Conservation (phyloP, 2,797 vertebrate species). For the Acipenser transmontanus region DNA sequence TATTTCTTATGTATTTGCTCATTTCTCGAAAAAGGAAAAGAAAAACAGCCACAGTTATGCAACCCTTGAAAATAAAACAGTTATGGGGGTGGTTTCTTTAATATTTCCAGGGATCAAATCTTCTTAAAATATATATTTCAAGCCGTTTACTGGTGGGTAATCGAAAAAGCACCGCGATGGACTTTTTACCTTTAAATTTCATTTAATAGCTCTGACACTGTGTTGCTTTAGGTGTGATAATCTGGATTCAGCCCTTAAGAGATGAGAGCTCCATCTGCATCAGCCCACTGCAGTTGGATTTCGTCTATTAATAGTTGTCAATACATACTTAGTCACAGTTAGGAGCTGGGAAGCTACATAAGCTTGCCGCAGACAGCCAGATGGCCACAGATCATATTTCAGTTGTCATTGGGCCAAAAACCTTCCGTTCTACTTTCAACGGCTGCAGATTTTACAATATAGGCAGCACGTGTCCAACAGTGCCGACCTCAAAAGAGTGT, state of each 20-base stretch:
- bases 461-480: no score
- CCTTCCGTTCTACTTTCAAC: no score
- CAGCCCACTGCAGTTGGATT: slow-evolving; percentile 51
- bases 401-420: no score
- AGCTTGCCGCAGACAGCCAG: slow-evolving; percentile 46
- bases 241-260: slow-evolving; percentile 42
- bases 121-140: background rate
- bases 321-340: slow-evolving; percentile 46
- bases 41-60: no score
- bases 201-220: slow-evolving; percentile 31
- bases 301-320: slow-evolving; percentile 58
- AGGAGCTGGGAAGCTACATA: slow-evolving; percentile 33
- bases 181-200: background rate
- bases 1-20: no score
- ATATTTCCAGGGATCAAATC: background rate
- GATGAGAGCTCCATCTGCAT: slow-evolving; percentile 52
- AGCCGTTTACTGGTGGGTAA: background rate
- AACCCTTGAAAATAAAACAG: no score
- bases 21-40: no score
- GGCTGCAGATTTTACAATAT: no score
- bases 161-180: background rate
- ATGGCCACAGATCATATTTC: slow-evolving; percentile 36
- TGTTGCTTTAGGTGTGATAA: slow-evolving; percentile 40
- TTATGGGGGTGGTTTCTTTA: no score
- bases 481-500: no score